phyloP scores from a whole-genome alignment of 92 coral and sea anemone genomes.

The Palythoa grandis region DNA sequence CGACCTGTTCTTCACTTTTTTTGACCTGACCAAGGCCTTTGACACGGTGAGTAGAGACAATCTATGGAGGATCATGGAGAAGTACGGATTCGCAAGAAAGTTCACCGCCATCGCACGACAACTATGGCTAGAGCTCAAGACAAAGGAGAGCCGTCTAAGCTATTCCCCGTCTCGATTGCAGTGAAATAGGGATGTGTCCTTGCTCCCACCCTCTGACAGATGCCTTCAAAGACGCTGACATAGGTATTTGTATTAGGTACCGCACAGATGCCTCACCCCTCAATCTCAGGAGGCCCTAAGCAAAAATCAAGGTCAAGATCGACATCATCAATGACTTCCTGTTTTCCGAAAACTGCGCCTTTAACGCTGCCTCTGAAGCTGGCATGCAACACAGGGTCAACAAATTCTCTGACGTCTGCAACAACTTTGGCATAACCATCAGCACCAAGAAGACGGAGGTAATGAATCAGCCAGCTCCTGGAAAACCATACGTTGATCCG shows the following conservation, averaged over 20 bases:
- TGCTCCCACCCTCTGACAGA: not conserved
- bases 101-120: not conserved
- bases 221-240: not conserved
- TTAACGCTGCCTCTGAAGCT: not conserved
- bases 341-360: not conserved
- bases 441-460: not conserved
- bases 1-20: not conserved
- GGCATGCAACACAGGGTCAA: not conserved
- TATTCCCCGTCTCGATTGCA: not conserved
- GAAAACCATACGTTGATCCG: not conserved
- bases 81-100: not conserved
- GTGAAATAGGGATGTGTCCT: not conserved
- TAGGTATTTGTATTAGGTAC: not conserved
- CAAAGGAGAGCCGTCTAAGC: not conserved
- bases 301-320: not conserved
- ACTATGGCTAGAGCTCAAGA: not conserved
- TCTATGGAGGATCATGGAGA: not conserved
- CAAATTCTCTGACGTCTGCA: not conserved
- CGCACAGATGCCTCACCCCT: constrained; percentile 1
- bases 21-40: not conserved
- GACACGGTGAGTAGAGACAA: not conserved
- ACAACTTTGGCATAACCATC: constrained; percentile 1
- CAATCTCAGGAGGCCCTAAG: not conserved
- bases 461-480: constrained; percentile 9
- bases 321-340: not conserved